Conservation (phyloP, 2,113 vertebrate species). For the Ctenodactylus gundi region DNA sequence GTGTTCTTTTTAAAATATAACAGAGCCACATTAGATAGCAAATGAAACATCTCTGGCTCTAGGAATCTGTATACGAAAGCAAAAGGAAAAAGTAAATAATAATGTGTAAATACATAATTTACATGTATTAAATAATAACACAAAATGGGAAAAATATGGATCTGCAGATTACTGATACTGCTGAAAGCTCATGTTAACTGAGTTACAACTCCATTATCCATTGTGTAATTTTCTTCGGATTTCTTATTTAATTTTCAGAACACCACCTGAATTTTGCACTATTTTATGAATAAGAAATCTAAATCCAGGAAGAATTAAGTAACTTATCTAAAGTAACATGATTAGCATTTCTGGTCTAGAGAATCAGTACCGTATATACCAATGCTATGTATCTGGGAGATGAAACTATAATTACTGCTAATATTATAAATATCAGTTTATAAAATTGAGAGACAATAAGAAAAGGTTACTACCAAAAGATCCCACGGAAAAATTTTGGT, state of each 20-base stretch:
- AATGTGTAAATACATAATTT: neutral
- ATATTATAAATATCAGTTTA: neutral
- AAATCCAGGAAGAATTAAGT: neutral
- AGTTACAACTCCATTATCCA: neutral
- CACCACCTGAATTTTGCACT: neutral
- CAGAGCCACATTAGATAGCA: neutral
- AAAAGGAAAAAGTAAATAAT: neutral
- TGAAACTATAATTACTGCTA: neutral
- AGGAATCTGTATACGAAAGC: neutral
- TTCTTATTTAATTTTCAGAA: neutral
- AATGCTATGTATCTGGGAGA: neutral
- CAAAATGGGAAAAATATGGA: neutral
- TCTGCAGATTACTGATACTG: neutral
- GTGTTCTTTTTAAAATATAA: neutral
- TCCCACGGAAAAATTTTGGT: neutral
- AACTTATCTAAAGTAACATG: neutral
- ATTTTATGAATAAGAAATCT: neutral
- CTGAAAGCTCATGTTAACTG: neutral
- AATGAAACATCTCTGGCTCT: neutral
- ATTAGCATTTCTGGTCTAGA: neutral
- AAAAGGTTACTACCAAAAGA: neutral
- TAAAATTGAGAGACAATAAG: slow-evolving; percentile 9
- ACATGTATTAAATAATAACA: neutral
- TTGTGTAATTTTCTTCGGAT: neutral
- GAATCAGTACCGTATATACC: neutral